phyloP scores from a whole-genome alignment of 2,113 vertebrate species.

The Caranx ignobilis region DNA sequence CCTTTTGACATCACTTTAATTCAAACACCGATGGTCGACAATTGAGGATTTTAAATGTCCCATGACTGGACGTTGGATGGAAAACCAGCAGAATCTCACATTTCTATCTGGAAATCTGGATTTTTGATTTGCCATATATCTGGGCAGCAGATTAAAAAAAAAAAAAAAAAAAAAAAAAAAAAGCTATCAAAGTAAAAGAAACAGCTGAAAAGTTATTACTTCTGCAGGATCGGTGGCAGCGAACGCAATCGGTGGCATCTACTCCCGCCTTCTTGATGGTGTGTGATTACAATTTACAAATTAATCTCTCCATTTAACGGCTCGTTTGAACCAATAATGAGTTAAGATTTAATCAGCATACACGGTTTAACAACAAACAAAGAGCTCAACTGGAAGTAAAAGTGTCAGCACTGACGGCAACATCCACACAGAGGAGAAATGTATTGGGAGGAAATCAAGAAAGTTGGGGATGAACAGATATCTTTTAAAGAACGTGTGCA shows the following conservation, averaged over 20 bases:
- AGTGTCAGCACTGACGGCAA: background rate
- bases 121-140: background rate
- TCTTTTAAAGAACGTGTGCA: background rate
- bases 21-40: background rate
- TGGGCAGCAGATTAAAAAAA: background rate
- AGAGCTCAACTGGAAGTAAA: background rate
- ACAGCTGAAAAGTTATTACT: background rate
- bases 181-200: background rate
- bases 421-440: background rate
- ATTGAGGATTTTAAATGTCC: background rate
- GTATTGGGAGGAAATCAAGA: background rate
- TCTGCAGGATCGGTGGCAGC: background rate
- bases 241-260: background rate
- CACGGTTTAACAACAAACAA: slow-evolving; percentile 29
- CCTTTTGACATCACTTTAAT: background rate
- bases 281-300: slow-evolving; percentile 8
- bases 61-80: background rate
- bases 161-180: background rate
- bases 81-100: background rate
- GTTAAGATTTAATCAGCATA: background rate
- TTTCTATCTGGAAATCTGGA: background rate
- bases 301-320: slow-evolving; percentile 39
- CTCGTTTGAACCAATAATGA: slow-evolving; percentile 40
- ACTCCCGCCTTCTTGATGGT: background rate
- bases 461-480: background rate